Evolutionary conservation across 2,797 vertebrate genomes (phyloP), one percentile per base, ranked within the genome.

Genomic region (Dipus sagitta): DNA sequence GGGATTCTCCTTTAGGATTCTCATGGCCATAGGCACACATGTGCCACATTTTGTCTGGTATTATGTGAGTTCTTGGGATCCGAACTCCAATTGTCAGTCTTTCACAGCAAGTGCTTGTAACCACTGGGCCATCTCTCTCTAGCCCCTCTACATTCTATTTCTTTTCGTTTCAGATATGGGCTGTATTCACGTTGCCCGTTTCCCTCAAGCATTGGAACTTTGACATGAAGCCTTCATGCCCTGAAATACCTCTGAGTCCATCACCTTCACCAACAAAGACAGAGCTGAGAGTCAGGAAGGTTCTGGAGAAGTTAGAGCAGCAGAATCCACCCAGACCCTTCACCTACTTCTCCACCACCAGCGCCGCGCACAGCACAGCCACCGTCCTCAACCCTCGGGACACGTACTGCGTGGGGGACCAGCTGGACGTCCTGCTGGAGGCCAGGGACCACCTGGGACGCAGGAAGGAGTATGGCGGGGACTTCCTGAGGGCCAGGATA

Each of bases 401-500:
- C 7, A 86, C 26, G 0, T 96, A 96, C 83, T 97, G 96, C 52
- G 23, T 21, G 2, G 96, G 97, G 21, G 95, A 97, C 12, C 70
- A 74, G 17, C 87, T 98, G 47, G 18, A 91, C 13, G 9, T 98
- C 34, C 91, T 76, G 28, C 34, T 97, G 42, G 88, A 97, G 26
- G 30, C 85, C 32, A 96, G 80, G 17, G 90, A 97, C 64, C 58
- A 93, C 58, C 54, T 92, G 7, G 96, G 97, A 30, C 28, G 4
- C 71, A 94, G 79, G 65, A 98, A 98, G n/a, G 26, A 62, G 15
- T 96, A 97, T 4, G 97, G 97, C 0, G 96, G 97, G 70, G 96
- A 97, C 20, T 97, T 97, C 88, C 67, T 97, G 58, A 91, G 82
- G 85, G 97, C 96, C 52, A 95, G 97, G 65, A 92, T 96, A 34